Conservation (phyloP, 2,113 vertebrate species). For the Xiphias gladius region DNA sequence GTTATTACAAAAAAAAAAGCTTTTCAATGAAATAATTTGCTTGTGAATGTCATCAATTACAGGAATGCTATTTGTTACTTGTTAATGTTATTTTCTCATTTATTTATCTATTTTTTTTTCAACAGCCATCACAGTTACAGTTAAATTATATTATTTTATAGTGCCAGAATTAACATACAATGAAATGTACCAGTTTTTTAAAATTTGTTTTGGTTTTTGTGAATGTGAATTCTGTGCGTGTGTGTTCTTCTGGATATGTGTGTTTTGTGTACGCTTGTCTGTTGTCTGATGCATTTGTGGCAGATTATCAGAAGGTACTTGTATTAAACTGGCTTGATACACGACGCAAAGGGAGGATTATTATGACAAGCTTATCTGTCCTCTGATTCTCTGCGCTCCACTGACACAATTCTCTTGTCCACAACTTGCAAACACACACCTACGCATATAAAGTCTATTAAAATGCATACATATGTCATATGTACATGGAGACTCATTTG, state of each 20-base stretch:
- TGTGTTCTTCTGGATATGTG: background rate
- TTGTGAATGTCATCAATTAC: background rate
- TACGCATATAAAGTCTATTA: background rate
- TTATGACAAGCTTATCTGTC: conserved; percentile 52
- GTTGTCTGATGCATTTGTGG: conserved; percentile 30
- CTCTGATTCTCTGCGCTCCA: conserved; percentile 26
- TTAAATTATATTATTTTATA: background rate
- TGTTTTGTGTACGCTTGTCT: conserved; percentile 2
- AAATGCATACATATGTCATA: background rate
- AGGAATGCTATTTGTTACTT: background rate
- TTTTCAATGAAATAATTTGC: too few relatives aligned
- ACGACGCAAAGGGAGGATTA: conserved; percentile 48
- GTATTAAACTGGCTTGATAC: conserved; percentile 46
- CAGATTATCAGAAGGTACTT: conserved; percentile 51
- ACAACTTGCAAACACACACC: background rate
- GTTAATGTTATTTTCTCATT: background rate
- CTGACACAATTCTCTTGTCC: conserved; percentile 26
- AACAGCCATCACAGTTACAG: background rate
- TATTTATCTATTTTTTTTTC: background rate
- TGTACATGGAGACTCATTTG: background rate
- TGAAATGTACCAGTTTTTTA: background rate
- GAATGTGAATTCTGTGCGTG: background rate
- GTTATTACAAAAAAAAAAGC: too few relatives aligned
- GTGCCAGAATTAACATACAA: background rate
- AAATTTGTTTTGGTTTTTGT: background rate